phyloP scores from a whole-genome alignment of 2,113 vertebrate genomes.

The Psammodynastes pulverulentus region DNA sequence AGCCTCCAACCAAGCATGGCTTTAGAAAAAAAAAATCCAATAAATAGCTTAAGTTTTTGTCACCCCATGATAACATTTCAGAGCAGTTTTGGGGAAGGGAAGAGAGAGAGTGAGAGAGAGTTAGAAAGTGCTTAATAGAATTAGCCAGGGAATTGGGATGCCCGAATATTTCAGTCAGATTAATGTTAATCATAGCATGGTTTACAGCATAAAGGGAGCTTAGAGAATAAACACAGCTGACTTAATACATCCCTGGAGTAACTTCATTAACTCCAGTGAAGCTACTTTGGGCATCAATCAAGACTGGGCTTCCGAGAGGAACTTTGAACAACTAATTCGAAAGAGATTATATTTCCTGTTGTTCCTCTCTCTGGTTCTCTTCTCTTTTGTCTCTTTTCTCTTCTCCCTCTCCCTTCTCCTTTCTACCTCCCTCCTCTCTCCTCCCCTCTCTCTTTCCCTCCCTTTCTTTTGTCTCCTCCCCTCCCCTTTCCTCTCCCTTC shows the following conservation, averaged over 20 bases:
- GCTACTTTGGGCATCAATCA: constrained; percentile 26
- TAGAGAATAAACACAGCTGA: constrained; percentile 54
- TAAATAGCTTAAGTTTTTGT: constrained; percentile 62
- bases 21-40: constrained; percentile 65
- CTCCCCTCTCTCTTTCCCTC: neutral
- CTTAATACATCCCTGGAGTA: constrained; percentile 35
- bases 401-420: neutral
- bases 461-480: no score
- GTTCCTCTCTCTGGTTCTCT: neutral
- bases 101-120: neutral
- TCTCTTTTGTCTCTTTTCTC: neutral
- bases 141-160: constrained; percentile 59
- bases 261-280: constrained; percentile 35
- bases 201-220: constrained; percentile 55
- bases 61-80: constrained; percentile 62
- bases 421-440: no score
- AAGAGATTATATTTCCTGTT: neutral
- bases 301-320: constrained; percentile 1
- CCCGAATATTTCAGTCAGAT: constrained; percentile 62
- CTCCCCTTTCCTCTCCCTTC: no score
- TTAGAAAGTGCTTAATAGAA: constrained; percentile 62
- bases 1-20: constrained; percentile 53
- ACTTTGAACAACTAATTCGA: constrained; percentile 1
- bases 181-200: constrained; percentile 62
- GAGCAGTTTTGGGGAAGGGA: constrained; percentile 46